phyloP scores from a whole-genome alignment of 1,140 invertebrate genomes.

The Heliconius nattereri region DNA sequence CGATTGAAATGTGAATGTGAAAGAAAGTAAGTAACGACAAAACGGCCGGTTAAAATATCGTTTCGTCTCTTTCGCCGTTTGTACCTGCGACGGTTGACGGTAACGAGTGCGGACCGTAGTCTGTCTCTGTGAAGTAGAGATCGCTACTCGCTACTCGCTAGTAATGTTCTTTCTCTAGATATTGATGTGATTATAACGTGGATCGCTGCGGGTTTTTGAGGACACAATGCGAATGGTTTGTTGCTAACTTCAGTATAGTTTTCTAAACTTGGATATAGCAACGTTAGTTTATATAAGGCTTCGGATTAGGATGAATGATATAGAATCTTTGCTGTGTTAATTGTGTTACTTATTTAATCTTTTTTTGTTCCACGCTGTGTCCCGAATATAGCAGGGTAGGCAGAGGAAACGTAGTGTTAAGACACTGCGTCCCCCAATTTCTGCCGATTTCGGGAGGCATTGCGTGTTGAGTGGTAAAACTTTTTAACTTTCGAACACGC shows the following conservation, averaged over 20 bases:
- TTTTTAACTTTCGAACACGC: too few relatives aligned
- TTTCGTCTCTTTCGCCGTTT: constrained; percentile 66
- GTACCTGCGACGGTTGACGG: constrained; percentile 6
- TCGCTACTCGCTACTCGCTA: background rate
- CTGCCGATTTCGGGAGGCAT: too few relatives aligned
- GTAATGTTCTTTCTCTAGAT: constrained; percentile 1
- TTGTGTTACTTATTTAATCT: background rate
- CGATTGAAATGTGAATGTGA: constrained; percentile 32
- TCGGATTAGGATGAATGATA: background rate
- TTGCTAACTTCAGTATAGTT: background rate
- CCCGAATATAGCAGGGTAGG: too few relatives aligned
- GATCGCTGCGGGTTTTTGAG: background rate
- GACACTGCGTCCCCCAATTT: too few relatives aligned
- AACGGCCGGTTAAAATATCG: constrained; percentile 45
- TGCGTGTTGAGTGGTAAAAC: too few relatives aligned
- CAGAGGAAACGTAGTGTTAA: too few relatives aligned
- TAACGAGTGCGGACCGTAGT: background rate
- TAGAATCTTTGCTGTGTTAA: background rate
- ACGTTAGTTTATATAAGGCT: background rate
- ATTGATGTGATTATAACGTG: constrained; percentile 4
- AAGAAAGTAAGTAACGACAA: constrained; percentile 56
- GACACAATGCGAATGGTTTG: background rate
- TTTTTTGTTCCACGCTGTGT: too few relatives aligned
- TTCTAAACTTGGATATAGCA: background rate
- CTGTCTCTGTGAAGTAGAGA: background rate